Evolutionary conservation across 2,888 invertebrate genomes (phyloP), one percentile per base, ranked within the genome.

Genomic region (Agriopis aurantiaria): DNA sequence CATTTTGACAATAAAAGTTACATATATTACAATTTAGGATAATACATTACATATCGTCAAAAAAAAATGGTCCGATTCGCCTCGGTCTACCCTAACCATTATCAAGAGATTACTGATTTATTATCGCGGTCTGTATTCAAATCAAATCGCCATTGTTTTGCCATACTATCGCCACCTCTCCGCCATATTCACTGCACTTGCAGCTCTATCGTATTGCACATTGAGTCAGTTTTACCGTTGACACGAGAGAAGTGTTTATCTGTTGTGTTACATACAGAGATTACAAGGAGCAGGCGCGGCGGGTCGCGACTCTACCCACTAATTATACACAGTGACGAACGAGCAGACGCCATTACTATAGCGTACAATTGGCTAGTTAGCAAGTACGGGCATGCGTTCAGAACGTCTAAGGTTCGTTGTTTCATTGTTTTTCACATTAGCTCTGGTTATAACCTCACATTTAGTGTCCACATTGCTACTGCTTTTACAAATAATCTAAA

Each of bases 281-380:
- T 59, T 23, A 59, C 33, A 23, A 10, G 58, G 43, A 14, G 40
- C 48, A 63, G 48, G 51, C 14, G 66, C 51, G 71, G 52, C 57
- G 56, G 43, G 58, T 55, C 41, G 57, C 43, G 40, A 46, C 46
- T 33, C 33, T 58, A 46, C 46, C 52, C 46, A 56, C 86, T 90
- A 86, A 90, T 90, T 88, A 90, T 85, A 85, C 73, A 77, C 78
- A 80, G 86, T 89, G 89, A 89, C 88, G 86, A 86, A 88, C 89
- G 85, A 78, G 82, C 80, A 75, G 58, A 69, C 62, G 46, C 66
- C 58, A 53, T 48, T 58, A 58, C 23, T 58, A 12, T n/a, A 33
- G 12, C 8, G 0, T 57, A 65, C 68, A 68, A 69, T 55, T 65
- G 51, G 51, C 56, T 64, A 60, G 59, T 64, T 68, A 68, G 58